phyloP scores from a whole-genome alignment of 1,140 invertebrate species.

The Heliconius nattereri region DNA sequence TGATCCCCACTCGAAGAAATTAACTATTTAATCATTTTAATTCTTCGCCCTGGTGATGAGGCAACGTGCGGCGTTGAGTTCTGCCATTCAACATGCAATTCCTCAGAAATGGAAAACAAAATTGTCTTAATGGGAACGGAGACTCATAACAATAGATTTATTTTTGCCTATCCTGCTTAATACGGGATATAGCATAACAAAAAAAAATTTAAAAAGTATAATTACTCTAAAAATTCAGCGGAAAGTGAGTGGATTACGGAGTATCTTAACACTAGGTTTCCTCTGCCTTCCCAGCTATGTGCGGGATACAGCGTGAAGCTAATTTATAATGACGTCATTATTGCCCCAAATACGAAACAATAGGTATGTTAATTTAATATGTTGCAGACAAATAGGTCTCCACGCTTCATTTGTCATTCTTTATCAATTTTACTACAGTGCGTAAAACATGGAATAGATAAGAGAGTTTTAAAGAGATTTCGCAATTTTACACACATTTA shows the following conservation, averaged over 20 bases:
- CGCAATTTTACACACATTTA: neutral
- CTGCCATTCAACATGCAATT: too few relatives aligned
- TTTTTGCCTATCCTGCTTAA: too few relatives aligned
- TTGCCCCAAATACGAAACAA: neutral
- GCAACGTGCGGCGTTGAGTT: neutral
- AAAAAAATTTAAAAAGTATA: too few relatives aligned
- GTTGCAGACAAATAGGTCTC: neutral
- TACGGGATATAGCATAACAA: too few relatives aligned
- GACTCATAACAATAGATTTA: neutral
- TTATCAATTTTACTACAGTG: conserved; percentile 7
- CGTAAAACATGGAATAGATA: neutral
- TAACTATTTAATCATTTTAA: too few relatives aligned
- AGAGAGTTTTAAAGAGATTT: neutral
- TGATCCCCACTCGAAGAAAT: too few relatives aligned
- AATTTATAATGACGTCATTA: too few relatives aligned
- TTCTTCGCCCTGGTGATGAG: too few relatives aligned
- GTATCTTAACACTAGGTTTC: too few relatives aligned
- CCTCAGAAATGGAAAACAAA: neutral
- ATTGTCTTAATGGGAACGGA: neutral
- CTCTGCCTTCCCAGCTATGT: neutral
- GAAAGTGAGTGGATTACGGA: too few relatives aligned
- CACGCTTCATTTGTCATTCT: neutral
- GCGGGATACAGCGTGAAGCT: neutral
- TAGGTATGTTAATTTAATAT: neutral
- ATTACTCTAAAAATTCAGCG: too few relatives aligned